phyloP scores from a whole-genome alignment of 2,113 vertebrate species.

The Junco hyemalis region DNA sequence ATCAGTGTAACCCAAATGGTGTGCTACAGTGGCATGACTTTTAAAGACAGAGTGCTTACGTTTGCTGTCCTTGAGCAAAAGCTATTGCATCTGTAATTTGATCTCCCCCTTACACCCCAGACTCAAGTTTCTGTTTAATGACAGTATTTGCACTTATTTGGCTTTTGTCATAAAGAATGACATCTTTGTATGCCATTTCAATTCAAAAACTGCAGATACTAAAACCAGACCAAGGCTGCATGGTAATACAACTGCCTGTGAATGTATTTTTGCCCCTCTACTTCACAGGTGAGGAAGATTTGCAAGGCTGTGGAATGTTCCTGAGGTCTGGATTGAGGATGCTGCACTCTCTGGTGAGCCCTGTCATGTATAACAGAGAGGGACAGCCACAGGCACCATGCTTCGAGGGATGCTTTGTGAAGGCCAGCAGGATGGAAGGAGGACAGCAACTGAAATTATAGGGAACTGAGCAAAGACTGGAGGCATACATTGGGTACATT shows the following conservation, averaged over 20 bases:
- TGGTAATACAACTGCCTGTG: not conserved
- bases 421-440: not conserved
- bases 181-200: constrained; percentile 46
- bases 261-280: not conserved
- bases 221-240: not conserved
- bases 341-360: fast-evolving
- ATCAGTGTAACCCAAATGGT: not conserved
- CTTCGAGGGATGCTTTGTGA: fast-evolving
- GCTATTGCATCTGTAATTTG: not conserved
- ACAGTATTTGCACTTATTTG: constrained; percentile 42
- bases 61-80: not conserved
- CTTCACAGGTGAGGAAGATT: not conserved
- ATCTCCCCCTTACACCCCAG: not conserved
- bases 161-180: constrained; percentile 41
- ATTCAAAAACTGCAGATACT: not conserved
- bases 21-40: not conserved
- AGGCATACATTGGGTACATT: not conserved
- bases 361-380: fast-evolving
- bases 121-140: constrained; percentile 26
- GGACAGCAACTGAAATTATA: not conserved
- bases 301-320: not conserved
- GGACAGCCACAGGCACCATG: fast-evolving
- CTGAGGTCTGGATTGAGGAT: not conserved
- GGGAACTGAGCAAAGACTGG: not conserved
- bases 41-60: fast-evolving